phyloP scores from a whole-genome alignment of 2,113 vertebrate genomes.

The Podarcis muralis region DNA sequence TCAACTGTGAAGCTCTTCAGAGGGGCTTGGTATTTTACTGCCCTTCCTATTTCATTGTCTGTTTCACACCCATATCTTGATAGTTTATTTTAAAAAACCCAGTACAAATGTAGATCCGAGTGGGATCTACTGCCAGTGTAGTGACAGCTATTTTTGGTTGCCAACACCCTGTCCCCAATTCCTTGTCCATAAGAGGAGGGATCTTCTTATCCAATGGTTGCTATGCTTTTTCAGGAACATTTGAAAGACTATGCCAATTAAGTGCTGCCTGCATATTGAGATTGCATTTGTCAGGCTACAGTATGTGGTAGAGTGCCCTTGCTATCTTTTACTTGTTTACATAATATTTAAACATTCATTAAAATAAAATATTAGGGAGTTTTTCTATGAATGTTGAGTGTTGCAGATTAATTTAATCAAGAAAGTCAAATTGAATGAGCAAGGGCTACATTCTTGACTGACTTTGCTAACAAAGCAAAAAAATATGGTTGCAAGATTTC shows the following conservation, averaged over 20 bases:
- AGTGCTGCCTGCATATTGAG: background rate
- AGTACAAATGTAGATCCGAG: background rate
- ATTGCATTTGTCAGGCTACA: background rate
- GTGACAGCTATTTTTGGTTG: background rate
- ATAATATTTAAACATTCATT: background rate
- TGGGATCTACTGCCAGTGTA: background rate
- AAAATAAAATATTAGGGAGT: background rate
- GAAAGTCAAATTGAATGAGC: no score
- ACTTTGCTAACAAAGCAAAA: no score
- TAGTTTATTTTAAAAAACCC: background rate
- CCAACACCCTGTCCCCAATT: background rate
- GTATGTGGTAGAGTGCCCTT: background rate
- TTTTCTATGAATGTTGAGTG: background rate
- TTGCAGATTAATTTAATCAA: background rate
- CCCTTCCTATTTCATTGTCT: background rate
- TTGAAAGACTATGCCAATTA: background rate
- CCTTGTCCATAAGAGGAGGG: background rate
- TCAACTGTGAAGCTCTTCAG: background rate
- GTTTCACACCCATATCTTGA: background rate
- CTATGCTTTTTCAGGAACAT: background rate
- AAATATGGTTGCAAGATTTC: background rate
- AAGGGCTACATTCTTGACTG: no score
- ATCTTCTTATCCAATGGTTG: background rate
- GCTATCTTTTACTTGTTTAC: background rate
- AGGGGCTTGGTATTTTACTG: background rate